These are phyloP conservation scores for Petrocephalus microphthalmus DNA, from an alignment of 2,113 vertebrate genomes.

Conservation along the genomic window DNA sequence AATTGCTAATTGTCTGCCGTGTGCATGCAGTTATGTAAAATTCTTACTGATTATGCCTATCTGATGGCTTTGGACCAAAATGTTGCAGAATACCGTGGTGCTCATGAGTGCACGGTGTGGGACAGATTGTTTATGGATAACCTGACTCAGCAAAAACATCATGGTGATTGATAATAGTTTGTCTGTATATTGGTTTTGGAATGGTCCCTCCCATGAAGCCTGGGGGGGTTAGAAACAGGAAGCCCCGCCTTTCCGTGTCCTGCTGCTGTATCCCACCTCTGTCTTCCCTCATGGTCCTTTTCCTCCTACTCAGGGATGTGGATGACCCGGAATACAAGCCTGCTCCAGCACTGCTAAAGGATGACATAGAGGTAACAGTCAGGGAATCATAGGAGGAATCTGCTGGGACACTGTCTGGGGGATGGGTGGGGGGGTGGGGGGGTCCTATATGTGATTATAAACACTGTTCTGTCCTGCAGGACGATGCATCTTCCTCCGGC, in stretches of 20 bases:
- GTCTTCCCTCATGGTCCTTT: conserved; percentile 22
- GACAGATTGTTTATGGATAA: background rate
- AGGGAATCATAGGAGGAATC: background rate
- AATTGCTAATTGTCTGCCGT: background rate
- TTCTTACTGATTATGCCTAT: background rate
- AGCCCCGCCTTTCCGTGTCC: background rate
- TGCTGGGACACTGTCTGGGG: background rate
- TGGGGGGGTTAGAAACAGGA: background rate
- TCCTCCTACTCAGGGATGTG: conserved; percentile 73
- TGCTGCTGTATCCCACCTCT: background rate
- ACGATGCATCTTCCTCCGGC: conserved; percentile 91
- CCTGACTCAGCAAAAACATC: background rate
- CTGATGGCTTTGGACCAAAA: background rate
- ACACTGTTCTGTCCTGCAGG: conserved; percentile 54
- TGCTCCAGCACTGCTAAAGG: conserved; percentile 89
- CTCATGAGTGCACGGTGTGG: background rate
- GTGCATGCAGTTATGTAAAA: background rate
- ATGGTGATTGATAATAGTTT: background rate
- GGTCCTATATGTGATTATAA: background rate
- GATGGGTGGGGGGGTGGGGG: background rate
- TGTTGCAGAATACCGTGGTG: background rate
- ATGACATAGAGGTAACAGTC: conserved; percentile 84
- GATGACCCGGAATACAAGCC: conserved; percentile 98
- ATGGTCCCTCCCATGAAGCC: background rate
- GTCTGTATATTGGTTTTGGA: background rate